Conservation (phyloP, 2,113 vertebrate species). For the Mystacornis crossleyi region DNA sequence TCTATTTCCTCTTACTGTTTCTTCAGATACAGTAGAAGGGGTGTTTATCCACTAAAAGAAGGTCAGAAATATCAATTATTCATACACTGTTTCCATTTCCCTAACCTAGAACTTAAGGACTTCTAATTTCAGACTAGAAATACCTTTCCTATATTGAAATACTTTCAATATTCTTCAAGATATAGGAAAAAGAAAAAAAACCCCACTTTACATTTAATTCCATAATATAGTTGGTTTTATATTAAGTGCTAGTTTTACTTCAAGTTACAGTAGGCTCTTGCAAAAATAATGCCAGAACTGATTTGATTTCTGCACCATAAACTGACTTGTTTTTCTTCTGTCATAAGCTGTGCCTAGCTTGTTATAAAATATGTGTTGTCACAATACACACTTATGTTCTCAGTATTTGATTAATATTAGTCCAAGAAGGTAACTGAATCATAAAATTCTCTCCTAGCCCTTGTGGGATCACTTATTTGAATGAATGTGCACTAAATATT, state of each 20-base stretch:
- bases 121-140: neutral
- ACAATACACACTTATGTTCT: neutral
- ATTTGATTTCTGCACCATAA: neutral
- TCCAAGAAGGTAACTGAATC: slow-evolving; percentile 11
- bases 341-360: neutral
- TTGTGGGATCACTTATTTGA: neutral
- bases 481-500: slow-evolving; percentile 18
- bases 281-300: neutral
- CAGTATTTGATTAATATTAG: slow-evolving; percentile 20
- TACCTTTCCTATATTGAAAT: neutral
- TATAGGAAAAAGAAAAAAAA: neutral
- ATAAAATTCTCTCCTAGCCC: neutral
- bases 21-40: neutral
- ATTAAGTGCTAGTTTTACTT: neutral
- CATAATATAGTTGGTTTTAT: neutral
- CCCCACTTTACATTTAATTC: neutral
- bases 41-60: neutral
- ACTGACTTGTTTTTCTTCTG: slow-evolving; percentile 13
- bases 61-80: neutral
- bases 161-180: neutral
- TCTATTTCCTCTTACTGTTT: slow-evolving; percentile 40
- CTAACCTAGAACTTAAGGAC: neutral
- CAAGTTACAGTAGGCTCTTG: neutral
- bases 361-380: neutral
- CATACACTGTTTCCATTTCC: neutral